These are phyloP conservation scores for Takifugu flavidus DNA, from an alignment of 2,113 vertebrate genomes.

Conservation along the genomic window DNA sequence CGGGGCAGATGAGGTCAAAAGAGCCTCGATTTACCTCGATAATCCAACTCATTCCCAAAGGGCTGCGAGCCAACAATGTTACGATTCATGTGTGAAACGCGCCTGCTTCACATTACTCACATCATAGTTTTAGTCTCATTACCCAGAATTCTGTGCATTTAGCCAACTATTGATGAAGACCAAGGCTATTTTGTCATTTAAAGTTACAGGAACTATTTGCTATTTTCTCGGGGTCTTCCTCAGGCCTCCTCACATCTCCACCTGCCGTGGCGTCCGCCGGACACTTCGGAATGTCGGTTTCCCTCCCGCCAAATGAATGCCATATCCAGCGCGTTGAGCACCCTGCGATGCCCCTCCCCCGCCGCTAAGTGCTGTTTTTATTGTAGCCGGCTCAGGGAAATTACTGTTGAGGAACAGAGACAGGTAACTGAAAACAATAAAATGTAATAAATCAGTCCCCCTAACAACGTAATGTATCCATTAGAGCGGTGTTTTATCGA, in stretches of 20 bases:
- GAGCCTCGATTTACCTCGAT: conserved; percentile 53
- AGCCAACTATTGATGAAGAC: too few relatives aligned
- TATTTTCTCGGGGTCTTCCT: too few relatives aligned
- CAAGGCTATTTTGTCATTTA: too few relatives aligned
- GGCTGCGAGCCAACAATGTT: conserved; percentile 47
- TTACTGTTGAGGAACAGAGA: conserved; percentile 45
- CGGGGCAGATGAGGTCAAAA: conserved; percentile 63
- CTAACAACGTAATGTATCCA: conserved; percentile 42
- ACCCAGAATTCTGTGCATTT: neutral
- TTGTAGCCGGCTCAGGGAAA: conserved; percentile 39
- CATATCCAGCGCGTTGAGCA: conserved; percentile 23
- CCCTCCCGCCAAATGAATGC: neutral
- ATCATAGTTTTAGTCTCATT: conserved; percentile 44
- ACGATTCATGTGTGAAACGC: conserved; percentile 57
- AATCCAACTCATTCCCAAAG: conserved; percentile 57
- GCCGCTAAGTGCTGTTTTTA: conserved; percentile 45
- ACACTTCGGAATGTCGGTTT: too few relatives aligned
- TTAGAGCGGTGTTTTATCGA: conserved; percentile 47
- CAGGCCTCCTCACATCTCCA: too few relatives aligned
- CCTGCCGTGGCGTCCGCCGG: conserved; percentile 27
- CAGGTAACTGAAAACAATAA: conserved; percentile 50
- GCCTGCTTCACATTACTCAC: conserved; percentile 2
- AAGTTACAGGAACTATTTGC: too few relatives aligned
- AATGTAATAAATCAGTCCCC: conserved; percentile 53
- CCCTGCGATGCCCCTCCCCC: conserved; percentile 26